phyloP scores from a whole-genome alignment of 2,888 invertebrate genomes.

The Panopea generosa region DNA sequence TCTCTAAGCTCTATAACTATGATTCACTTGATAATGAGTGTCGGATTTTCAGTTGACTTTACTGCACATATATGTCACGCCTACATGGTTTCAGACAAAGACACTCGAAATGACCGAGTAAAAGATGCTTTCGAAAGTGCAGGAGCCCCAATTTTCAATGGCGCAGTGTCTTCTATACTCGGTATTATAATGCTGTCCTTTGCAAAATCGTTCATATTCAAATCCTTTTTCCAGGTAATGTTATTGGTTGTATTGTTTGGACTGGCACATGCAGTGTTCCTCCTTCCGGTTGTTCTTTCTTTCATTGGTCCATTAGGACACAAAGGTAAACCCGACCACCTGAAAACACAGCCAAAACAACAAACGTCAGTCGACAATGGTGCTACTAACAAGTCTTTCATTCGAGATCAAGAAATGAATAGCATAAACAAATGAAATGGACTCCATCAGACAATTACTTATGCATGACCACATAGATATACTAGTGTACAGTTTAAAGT shows the following conservation, averaged over 20 bases:
- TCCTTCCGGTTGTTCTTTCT: constrained; percentile 70
- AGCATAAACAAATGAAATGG: too few species aligned
- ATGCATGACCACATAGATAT: too few species aligned
- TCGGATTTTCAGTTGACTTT: constrained; percentile 81
- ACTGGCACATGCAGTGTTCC: constrained; percentile 65
- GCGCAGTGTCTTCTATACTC: constrained; percentile 70
- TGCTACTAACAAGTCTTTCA: too few species aligned
- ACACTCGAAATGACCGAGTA: constrained; percentile 45
- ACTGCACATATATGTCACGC: constrained; percentile 75
- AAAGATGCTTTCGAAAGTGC: constrained; percentile 60
- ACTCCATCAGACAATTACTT: too few species aligned
- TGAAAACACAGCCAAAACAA: too few species aligned
- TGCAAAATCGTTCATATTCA: constrained; percentile 71
- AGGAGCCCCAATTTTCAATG: constrained; percentile 74
- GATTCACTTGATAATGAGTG: constrained; percentile 80
- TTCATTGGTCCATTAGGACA: constrained; percentile 31
- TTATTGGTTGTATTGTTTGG: constrained; percentile 71
- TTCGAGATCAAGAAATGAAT: too few species aligned
- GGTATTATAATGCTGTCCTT: constrained; percentile 67
- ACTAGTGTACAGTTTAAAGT: too few species aligned
- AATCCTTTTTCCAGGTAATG: constrained; percentile 75
- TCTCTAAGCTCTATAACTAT: constrained; percentile 79
- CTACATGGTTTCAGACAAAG: constrained; percentile 57
- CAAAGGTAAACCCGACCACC: too few species aligned
- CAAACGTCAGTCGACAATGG: too few species aligned